phyloP scores from a whole-genome alignment of 2,113 vertebrate genomes.

The Toxotes jaculatrix region DNA sequence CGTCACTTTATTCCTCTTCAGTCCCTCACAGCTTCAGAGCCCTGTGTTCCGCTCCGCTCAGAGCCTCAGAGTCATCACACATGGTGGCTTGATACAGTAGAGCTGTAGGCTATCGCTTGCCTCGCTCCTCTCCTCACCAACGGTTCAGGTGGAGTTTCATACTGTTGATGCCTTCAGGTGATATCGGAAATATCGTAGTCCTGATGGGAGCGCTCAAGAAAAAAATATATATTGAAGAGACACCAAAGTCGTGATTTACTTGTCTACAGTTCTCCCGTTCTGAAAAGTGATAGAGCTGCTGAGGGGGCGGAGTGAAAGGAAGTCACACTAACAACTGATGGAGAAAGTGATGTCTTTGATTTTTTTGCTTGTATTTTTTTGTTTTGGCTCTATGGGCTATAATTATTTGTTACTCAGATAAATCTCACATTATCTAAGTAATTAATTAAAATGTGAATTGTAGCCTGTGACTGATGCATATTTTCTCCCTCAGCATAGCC shows the following conservation, averaged over 20 bases:
- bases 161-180: conserved; percentile 65
- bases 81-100: conserved; percentile 40
- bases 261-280: background rate
- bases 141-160: conserved; percentile 62
- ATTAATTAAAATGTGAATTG: background rate
- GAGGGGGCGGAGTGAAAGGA: conserved; percentile 39
- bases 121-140: conserved; percentile 51
- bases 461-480: background rate
- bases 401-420: background rate
- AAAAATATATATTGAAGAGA: background rate
- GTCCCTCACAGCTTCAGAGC: conserved; percentile 34
- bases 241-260: conserved; percentile 25
- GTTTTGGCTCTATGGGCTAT: conserved; percentile 1
- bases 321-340: conserved; percentile 45
- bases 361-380: conserved; percentile 14
- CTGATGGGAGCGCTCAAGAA: conserved; percentile 2
- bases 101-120: conserved; percentile 41
- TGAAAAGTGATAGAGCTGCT: conserved; percentile 16
- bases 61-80: conserved; percentile 40
- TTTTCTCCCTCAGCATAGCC: background rate
- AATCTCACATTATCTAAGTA: background rate
- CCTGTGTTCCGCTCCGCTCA: conserved; percentile 41
- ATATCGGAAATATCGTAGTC: conserved; percentile 43
- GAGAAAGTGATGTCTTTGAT: conserved; percentile 38
- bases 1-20: conserved; percentile 39